Conservation (phyloP, 92 coral and sea anemone species). For the Bergia sp. region DNA sequence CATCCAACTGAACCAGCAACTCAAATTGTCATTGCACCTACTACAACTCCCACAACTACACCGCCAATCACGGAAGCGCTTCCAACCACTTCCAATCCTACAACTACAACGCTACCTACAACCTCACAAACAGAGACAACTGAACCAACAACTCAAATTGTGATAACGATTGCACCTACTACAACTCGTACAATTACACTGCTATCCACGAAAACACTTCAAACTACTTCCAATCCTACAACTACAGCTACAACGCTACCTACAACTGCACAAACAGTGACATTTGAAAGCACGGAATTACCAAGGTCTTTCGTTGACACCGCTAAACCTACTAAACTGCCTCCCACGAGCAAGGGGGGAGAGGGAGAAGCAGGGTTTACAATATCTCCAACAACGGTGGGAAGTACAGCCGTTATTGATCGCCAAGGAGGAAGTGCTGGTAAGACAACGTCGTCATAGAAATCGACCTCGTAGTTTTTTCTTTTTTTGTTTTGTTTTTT, state of each 20-base stretch:
- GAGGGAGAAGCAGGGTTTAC: background rate
- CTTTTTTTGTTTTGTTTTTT: no score
- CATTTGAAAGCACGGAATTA: constrained; percentile 20
- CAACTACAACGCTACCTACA: background rate
- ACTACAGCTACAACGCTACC: background rate
- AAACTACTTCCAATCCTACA: background rate
- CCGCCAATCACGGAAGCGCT: background rate
- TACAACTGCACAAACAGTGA: background rate
- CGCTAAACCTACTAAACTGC: background rate
- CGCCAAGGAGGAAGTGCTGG: constrained; percentile 1
- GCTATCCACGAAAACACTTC: background rate
- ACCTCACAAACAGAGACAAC: constrained; percentile 1
- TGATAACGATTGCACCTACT: background rate
- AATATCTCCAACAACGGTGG: background rate
- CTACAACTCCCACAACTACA: background rate
- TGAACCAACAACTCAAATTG: background rate
- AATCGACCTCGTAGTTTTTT: no score
- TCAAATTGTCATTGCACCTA: background rate
- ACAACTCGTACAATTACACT: background rate
- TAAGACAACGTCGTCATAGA: background rate
- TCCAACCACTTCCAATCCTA: background rate
- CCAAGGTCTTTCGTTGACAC: background rate
- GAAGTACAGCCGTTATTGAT: background rate
- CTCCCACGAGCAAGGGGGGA: background rate
- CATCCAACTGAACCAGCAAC: background rate